phyloP scores from a whole-genome alignment of 2,113 vertebrate genomes.

The Dasypus novemcinctus region DNA sequence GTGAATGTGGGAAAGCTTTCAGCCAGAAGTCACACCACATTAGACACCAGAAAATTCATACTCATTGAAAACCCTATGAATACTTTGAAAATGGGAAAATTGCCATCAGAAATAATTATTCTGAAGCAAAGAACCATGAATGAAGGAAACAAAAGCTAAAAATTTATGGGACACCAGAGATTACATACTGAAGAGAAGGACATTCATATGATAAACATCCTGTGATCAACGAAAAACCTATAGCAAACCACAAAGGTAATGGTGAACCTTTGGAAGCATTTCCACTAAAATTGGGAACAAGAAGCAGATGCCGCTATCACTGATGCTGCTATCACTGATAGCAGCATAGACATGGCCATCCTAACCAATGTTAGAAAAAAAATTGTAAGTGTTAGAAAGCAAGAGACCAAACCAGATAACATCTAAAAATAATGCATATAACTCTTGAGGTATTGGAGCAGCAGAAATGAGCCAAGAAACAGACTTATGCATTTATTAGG shows the following conservation, averaged over 20 bases:
- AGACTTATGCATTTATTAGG: conserved; percentile 39
- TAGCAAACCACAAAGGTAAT: not conserved
- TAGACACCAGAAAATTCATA: conserved; percentile 76
- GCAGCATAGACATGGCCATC: not conserved
- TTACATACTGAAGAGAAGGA: conserved; percentile 16
- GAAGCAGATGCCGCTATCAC: not conserved
- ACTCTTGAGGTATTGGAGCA: not conserved
- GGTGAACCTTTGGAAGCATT: not conserved
- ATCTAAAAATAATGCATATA: not conserved
- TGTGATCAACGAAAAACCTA: not conserved
- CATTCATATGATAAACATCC: not conserved
- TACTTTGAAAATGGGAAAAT: not conserved
- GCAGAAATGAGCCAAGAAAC: conserved; percentile 13
- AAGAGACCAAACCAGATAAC: not conserved
- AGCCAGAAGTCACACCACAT: conserved; percentile 73
- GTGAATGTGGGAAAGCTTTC: conserved; percentile 76
- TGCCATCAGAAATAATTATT: not conserved
- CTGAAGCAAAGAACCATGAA: not conserved
- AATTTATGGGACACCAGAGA: not conserved
- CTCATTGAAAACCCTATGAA: conserved; percentile 54
- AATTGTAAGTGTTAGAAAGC: not conserved
- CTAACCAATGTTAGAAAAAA: not conserved
- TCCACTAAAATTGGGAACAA: not conserved
- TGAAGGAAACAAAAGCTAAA: conserved; percentile 34
- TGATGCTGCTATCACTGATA: not conserved